Evolutionary conservation across 2,113 vertebrate genomes (phyloP).

Genomic region (Lampris megalopsis): DNA sequence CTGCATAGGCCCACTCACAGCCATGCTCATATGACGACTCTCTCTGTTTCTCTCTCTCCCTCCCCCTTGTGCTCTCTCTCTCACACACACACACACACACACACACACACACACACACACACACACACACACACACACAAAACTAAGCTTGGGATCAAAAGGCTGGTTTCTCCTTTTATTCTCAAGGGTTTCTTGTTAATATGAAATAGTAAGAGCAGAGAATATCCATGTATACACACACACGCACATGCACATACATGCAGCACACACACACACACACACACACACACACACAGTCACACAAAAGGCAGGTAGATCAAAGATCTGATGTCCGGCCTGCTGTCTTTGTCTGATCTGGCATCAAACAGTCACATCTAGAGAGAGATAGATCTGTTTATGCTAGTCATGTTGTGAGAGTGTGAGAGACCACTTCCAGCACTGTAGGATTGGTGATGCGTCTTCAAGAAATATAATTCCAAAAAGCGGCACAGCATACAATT

Average conservation of each 20-base stretch:
- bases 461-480: too few relatives aligned
- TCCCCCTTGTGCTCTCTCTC: too few relatives aligned
- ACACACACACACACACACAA: slow-evolving; percentile 23
- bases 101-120: slow-evolving; percentile 11
- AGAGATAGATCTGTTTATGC: slow-evolving; percentile 39
- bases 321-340: slow-evolving; percentile 60
- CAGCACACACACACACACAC: not conserved
- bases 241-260: not conserved
- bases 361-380: slow-evolving; percentile 66
- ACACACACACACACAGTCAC: slow-evolving; percentile 19
- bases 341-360: slow-evolving; percentile 65
- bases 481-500: too few relatives aligned
- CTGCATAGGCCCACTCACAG: too few relatives aligned
- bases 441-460: too few relatives aligned
- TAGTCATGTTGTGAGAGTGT: slow-evolving; percentile 26
- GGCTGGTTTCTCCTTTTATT: slow-evolving; percentile 44
- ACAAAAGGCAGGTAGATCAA: slow-evolving; percentile 61
- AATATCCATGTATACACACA: slow-evolving; percentile 7
- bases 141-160: slow-evolving; percentile 67
- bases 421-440: too few relatives aligned
- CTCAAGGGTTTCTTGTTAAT: slow-evolving; percentile 67
- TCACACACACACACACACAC: not conserved
- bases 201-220: slow-evolving; percentile 29
- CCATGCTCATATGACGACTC: too few relatives aligned
- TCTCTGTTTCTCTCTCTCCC: too few relatives aligned